A percentile compares a stretch with the other conserved stretches of the same genome.
Conservation (phyloP, 2,797 vertebrate species). For the Trichosurus vulpecula region DNA sequence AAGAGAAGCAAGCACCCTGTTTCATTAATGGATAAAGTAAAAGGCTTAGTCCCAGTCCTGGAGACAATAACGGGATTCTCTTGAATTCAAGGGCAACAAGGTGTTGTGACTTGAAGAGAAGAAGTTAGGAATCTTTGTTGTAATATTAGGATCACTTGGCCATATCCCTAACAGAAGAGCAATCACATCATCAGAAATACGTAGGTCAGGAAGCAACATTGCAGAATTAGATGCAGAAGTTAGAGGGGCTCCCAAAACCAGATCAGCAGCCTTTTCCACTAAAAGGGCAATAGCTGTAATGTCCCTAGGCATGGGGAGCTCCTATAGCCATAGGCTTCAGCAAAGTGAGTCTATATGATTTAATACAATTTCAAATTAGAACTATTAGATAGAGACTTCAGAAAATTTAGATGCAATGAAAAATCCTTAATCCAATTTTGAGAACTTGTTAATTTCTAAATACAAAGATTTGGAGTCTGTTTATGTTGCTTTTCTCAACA, state of each 20-base stretch:
- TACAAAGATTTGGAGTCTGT: not conserved
- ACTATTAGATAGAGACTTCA: not conserved
- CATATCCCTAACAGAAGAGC: not conserved
- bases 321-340: not conserved
- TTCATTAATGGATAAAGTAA: too few species aligned
- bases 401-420: not conserved
- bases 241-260: not conserved
- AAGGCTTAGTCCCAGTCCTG: too few species aligned
- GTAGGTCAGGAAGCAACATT: not conserved
- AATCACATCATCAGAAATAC: not conserved
- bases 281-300: not conserved
- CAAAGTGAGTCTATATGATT: not conserved
- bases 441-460: not conserved
- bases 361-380: not conserved
- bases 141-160: not conserved
- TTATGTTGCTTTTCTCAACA: not conserved
- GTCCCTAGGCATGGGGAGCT: not conserved
- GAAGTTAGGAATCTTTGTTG: not conserved
- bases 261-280: not conserved
- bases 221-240: not conserved
- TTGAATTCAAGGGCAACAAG: too few species aligned
- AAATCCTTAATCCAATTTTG: not conserved
- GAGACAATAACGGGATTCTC: too few species aligned
- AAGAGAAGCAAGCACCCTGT: too few species aligned
- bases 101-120: too few species aligned